Evolutionary conservation across 2,888 invertebrate genomes (phyloP), one percentile per base, ranked within the genome.

Genomic region (Drosophila setosimentum): DNA sequence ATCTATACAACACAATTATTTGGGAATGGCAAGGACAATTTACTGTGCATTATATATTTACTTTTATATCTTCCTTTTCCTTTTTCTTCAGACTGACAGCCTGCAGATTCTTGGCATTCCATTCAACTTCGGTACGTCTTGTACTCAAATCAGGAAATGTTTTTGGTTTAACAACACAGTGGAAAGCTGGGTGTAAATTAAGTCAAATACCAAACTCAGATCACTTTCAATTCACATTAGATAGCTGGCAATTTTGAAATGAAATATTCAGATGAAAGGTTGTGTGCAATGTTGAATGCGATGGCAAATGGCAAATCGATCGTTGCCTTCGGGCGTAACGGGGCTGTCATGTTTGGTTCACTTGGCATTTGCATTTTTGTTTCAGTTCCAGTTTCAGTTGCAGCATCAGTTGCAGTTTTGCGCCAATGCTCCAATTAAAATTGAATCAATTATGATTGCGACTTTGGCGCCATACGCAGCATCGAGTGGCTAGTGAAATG

Each of bases 391-490:
- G 64, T 60, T 67, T 40, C 60, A 30, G 63, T 65, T 66, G 55
- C 54, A 53, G 57, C 64, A 74, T 72, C 69, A 65, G 37, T 48
- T 58, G 55, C 55, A 48, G 54, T 65, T 74, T 65, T 73, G 65
- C 63, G 79, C 67, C 67, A 76, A 66, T 61, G 68, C 80, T 68
- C 69, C 83, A 84, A 88, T 84, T 84, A 84, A 88, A 84, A 88
- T 83, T 78, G 81, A 86, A 84, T 84, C 83, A 84, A 86, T 84
- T 88, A 88, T 88, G 83, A 88, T 75, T 84, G 78, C 76, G 88
- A 73, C 88, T 75, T 75, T 80, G 80, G 53, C 71, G 65, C 68
- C 69, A 59, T 51, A 53, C 53, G 33, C 53, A 24, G 63, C 55
- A 62, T 35, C 54, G 60, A 66, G 60, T 74, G 79, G 53, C 68